Evolutionary conservation across 2,113 vertebrate species (phyloP).

Genomic region (Acrocephalus kingi): DNA sequence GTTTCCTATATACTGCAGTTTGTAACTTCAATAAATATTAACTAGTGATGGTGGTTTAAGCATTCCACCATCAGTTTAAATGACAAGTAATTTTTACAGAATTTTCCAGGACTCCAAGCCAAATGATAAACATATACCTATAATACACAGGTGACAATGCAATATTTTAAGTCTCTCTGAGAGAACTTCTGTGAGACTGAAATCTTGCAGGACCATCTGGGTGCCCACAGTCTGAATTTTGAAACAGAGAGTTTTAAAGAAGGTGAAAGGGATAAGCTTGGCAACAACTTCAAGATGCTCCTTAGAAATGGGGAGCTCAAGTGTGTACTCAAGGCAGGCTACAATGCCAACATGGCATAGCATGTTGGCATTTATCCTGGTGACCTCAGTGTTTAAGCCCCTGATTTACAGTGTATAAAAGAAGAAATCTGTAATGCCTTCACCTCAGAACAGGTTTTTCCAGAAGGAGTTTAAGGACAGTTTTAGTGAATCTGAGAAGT

Average conservation of each 20-base stretch:
- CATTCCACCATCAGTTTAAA: background rate
- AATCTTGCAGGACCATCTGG: background rate
- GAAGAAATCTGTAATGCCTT: background rate
- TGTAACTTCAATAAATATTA: background rate
- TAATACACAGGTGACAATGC: background rate
- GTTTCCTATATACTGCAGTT: background rate
- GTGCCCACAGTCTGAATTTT: background rate
- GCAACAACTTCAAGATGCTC: background rate
- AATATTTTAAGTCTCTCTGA: background rate
- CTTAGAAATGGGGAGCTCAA: background rate
- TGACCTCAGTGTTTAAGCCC: background rate
- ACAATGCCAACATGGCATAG: fast-evolving
- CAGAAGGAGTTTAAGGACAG: background rate
- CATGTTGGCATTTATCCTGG: background rate
- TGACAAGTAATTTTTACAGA: background rate
- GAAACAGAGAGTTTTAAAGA: background rate
- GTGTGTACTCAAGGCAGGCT: background rate
- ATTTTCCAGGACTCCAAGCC: background rate
- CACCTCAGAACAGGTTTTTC: background rate
- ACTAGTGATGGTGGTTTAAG: background rate
- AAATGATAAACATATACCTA: background rate
- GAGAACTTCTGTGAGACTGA: background rate
- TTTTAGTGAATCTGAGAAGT: background rate
- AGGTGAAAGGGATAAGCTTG: background rate
- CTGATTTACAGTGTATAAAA: background rate